These are phyloP conservation scores for Deroptyus accipitrinus DNA, from an alignment of 2,113 vertebrate genomes.

Conservation along the genomic window DNA sequence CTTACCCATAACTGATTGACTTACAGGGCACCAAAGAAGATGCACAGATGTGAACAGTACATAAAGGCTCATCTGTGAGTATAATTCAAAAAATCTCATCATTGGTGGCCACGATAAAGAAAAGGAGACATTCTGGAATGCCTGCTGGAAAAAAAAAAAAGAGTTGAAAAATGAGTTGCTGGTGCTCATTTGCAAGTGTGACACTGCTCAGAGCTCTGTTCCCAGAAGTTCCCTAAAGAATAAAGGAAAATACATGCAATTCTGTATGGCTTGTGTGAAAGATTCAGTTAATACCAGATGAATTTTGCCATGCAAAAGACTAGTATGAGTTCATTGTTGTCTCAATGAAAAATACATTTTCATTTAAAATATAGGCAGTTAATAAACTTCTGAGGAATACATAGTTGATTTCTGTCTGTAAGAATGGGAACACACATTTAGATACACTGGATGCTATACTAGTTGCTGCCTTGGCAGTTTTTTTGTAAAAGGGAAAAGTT, in stretches of 20 bases:
- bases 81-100: neutral
- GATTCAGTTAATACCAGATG: neutral
- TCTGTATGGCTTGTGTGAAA: neutral
- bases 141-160: neutral
- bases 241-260: neutral
- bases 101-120: neutral
- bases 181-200: neutral
- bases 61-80: neutral
- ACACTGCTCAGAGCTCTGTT: neutral
- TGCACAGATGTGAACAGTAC: neutral
- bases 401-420: neutral
- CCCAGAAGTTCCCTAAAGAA: neutral
- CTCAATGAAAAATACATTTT: conserved; percentile 2
- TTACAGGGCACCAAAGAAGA: neutral
- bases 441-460: conserved; percentile 13
- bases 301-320: conserved; percentile 5
- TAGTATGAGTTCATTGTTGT: neutral
- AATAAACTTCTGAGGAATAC: neutral
- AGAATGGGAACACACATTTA: conserved; percentile 30
- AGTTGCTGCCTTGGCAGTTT: neutral
- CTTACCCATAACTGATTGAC: neutral
- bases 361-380: neutral
- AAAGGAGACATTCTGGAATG: neutral
- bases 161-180: neutral
- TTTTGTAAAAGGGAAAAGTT: neutral